A percentile compares a stretch with the other conserved stretches of the same genome.
These are phyloP conservation scores for Puffinus mauretanicus DNA, from an alignment of 2,113 vertebrate genomes.

Conservation along the genomic window DNA sequence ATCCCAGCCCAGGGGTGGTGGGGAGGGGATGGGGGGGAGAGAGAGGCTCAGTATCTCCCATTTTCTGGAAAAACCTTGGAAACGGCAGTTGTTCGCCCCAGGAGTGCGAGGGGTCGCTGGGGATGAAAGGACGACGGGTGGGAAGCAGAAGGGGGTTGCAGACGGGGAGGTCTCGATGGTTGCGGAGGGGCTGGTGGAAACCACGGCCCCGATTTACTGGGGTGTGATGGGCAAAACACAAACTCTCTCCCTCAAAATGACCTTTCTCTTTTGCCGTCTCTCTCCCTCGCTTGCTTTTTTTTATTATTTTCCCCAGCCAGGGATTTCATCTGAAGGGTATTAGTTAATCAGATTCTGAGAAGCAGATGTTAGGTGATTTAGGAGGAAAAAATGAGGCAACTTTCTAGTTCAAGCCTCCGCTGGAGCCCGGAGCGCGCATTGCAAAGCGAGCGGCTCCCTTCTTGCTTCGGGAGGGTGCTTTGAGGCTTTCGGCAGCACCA, in stretches of 20 bases:
- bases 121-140: background rate
- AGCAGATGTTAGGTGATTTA: slow-evolving; percentile 72
- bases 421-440: accelerated
- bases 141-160: background rate
- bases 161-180: accelerated
- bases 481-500: accelerated
- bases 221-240: background rate
- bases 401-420: background rate
- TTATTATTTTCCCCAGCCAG: background rate
- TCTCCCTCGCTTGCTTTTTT: background rate
- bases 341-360: slow-evolving; percentile 71
- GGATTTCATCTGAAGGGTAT: slow-evolving; percentile 65
- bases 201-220: accelerated
- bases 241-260: background rate
- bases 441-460: background rate
- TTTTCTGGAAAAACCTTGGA: background rate
- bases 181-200: background rate
- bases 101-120: accelerated
- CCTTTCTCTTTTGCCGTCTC: background rate
- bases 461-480: background rate
- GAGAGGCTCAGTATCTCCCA: background rate
- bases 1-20: background rate
- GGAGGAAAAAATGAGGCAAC: slow-evolving; percentile 8
- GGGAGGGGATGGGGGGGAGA: background rate
- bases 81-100: accelerated